Base-by-base conservation (phyloP, 2,888 invertebrate genomes). In the Dysmachus trigonus region DNA sequence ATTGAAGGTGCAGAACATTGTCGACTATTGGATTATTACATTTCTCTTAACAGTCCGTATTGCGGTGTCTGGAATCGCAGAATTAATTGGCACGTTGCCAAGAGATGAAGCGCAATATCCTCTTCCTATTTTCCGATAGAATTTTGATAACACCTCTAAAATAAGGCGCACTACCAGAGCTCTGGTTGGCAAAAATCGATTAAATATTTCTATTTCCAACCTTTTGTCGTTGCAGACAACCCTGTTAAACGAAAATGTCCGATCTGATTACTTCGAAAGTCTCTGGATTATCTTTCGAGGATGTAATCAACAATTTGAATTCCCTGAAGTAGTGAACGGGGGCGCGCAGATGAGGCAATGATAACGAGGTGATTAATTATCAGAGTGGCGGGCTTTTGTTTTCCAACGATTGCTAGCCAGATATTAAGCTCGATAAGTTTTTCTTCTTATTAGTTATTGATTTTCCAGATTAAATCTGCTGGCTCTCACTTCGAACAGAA, bases 31-130 rank as follows among this genome's bases (percentile, higher is more conserved):
- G 22, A 1, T 18, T 76, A 76, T 76, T 74, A 38, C 18, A 13
- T 35, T 76, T n/a, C 18, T 38, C 30, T n/a, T 18, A 31, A 38
- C 33, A 22, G 33, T 35, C 18, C 74, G 74, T 38, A 74, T 10
- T 74, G 74, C 38, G 10, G 74, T 18, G 74, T 74, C 74, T 38
- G 8, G 33, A 31, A 74, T n/a, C 74, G n/a, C 0, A 1, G 38
- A 74, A 74, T 74, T 74, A 74, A 33, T 74, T 74, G 74, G 74
- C 33, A 6, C 31, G n/a, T 5, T 35, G 74, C 74, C 74, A 74
- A 7, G 35, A 18, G 31, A 74, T 35, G 35, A 35, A 18, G 35
- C 35, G 33, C 74, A 74, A 74, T 74, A n/a, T 22, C 22, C n/a
- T n/a, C 76, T 33, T 76, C 76, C 18, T 76, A 76, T 76, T 76